Base-by-base conservation (phyloP, 2,797 vertebrate genomes). In the Jordanella pulchra region DNA sequence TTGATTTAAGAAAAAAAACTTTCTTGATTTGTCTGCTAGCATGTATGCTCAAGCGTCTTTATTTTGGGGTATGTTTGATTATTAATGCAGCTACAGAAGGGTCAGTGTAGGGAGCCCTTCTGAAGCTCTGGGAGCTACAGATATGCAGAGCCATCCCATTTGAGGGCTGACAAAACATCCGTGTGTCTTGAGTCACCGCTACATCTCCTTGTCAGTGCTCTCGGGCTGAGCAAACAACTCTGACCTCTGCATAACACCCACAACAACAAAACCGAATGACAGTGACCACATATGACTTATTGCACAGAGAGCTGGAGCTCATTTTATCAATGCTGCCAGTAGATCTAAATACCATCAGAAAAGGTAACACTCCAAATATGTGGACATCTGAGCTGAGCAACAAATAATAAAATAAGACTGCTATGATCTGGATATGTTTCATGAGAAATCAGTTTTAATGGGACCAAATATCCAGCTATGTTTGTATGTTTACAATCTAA, bases 161-260 rank as follows among this genome's bases (percentile, higher is more conserved):
- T 66, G 78, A 84, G 67, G 65, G 70, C 81, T 89, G 89, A 89
- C 87, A 86, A 90, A 82, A 86, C 78, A 84, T 84, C 79, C 71
- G 67, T 77, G 84, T 66, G 75, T 89, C 83, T 89, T 83, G 85
- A 91, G 83, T 89, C 85, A 80, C 72, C 67, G 73, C 84, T 77
- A 78, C 85, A 86, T 91, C 89, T 84, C 71, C 82, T 76, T 81
- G 79, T 84, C 69, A 82, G 69, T 70, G 79, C 69, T 56, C 67
- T 50, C 82, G 82, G 79, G 87, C 85, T 86, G 87, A 88, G 89
- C 84, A 89, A 89, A 92, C 91, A 91, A 73, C 81, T 69, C 82
- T 85, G 84, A 89, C 89, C 87, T 89, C 87, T 86, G 73, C 82
- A 64, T 79, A 86, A 78, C 85, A 87, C 73, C 82, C 69, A 76